Evolutionary conservation across 2,888 invertebrate genomes (phyloP).

Genomic region (Pseudococcus longispinus): DNA sequence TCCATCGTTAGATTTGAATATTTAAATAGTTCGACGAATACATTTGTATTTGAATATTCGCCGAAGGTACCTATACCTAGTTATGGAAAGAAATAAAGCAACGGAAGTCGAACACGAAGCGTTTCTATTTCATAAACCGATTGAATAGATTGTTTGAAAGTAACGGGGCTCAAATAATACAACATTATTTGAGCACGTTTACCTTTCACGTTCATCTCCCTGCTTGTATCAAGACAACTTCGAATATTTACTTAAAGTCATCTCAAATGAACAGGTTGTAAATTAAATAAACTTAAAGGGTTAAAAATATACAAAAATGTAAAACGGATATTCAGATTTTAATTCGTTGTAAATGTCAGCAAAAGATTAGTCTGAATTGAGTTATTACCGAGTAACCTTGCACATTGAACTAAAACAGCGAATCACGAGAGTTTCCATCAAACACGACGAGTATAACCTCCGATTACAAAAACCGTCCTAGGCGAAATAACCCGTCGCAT

Average conservation of each 20-base stretch:
- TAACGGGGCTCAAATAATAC: slow-evolving; percentile 50
- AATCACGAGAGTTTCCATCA: slow-evolving; percentile 77
- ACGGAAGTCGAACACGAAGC: background rate
- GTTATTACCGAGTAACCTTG: slow-evolving; percentile 74
- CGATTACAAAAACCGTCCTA: slow-evolving; percentile 65
- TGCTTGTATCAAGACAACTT: slow-evolving; percentile 52
- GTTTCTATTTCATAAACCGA: background rate
- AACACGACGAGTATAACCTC: slow-evolving; percentile 61
- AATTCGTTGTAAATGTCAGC: slow-evolving; percentile 63
- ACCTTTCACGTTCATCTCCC: slow-evolving; percentile 50
- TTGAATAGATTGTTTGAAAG: slow-evolving; percentile 44
- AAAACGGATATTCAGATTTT: slow-evolving; percentile 43
- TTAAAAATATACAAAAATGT: background rate
- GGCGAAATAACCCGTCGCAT: slow-evolving; percentile 64
- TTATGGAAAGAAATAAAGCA: background rate
- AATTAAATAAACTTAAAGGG: background rate
- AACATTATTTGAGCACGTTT: slow-evolving; percentile 45
- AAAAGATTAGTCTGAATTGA: slow-evolving; percentile 88
- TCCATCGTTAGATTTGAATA: background rate
- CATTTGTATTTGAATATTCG: background rate
- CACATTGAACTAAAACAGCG: slow-evolving; percentile 79
- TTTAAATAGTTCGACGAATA: background rate
- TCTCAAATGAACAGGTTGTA: slow-evolving; percentile 56
- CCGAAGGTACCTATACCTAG: background rate
- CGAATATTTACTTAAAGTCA: slow-evolving; percentile 17